Evolutionary conservation across 2,888 invertebrate species (phyloP), one percentile per base, ranked within the genome.

Genomic region (Cataglyphis albicans): DNA sequence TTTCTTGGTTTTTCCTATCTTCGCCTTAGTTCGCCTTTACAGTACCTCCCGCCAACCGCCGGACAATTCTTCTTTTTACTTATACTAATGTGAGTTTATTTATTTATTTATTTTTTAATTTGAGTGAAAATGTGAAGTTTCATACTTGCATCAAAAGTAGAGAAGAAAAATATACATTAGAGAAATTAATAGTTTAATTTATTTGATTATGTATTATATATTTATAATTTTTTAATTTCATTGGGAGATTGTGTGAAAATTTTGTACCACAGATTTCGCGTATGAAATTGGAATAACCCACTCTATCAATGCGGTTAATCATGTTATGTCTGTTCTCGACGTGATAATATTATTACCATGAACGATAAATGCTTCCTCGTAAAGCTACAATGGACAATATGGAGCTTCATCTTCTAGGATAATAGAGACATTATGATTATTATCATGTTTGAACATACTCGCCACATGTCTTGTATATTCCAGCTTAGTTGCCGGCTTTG

Each of bases 1-100:
- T 78, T 67, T 74, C 63, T 84, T 84, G 83, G 63, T 85, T 82
- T 81, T 84, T 72, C 44, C 80, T 67, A 75, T 41, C 63, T 65
- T 38, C 65, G 63, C 57, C 63, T 81, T 73, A 21, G 44, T 78
- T 75, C 25, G 57, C 44, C 68, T 57, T 63, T 65, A 32, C 29
- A 1, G 32, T 61, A 29, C 29, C 29, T 83, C 67, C 18, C 32
- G n/a, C 29, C 35, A 21, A 52, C 25, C 57, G 25, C 55, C 72
- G 25, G 29, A 29, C 38, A 21, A 55, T 52, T 38, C 12, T 35
- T 38, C 21, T 52, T 57, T 59, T 35, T 73, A 78, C 18, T 64
- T 61, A 48, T 32, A 18, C 7, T 55, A 55, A 52, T 25, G 18
- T 48, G 7, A n/a, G 41, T 70, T 67, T 61, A 6, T 41, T 9